Evolutionary conservation across 2,888 invertebrate genomes (phyloP).

Genomic region (Acholoe squamosa): DNA sequence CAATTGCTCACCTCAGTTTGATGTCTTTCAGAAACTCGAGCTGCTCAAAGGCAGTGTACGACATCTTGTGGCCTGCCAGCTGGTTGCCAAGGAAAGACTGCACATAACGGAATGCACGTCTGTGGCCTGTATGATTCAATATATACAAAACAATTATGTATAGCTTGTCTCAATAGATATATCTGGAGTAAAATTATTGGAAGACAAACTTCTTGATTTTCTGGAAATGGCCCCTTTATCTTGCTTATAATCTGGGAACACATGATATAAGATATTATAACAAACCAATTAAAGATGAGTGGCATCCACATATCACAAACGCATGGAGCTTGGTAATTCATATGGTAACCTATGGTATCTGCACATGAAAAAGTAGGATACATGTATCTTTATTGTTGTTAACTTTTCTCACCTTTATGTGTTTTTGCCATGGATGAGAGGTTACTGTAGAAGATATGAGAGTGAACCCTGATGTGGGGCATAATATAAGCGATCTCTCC

Average conservation of each 20-base stretch:
- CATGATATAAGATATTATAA: no score
- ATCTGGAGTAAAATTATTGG: not conserved
- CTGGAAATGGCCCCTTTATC: no score
- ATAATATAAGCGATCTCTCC: constrained; percentile 15
- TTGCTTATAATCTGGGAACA: no score
- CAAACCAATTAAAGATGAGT: no score
- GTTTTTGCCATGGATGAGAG: not conserved
- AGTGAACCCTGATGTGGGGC: constrained; percentile 14
- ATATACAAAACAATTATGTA: not conserved
- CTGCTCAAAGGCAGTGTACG: constrained; percentile 66
- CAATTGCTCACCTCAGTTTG: constrained; percentile 56
- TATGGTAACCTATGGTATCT: no score
- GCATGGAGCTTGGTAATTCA: no score
- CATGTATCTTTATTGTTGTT: no score
- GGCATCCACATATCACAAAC: no score
- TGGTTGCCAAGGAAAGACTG: constrained; percentile 67
- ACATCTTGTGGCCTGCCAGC: constrained; percentile 65
- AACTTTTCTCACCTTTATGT: not conserved
- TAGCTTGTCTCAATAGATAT: not conserved
- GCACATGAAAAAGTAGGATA: no score
- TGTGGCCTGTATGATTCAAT: constrained; percentile 10
- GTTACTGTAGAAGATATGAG: constrained; percentile 19
- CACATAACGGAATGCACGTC: constrained; percentile 63
- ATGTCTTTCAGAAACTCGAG: constrained; percentile 54
- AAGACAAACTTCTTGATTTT: no score